These are phyloP conservation scores for Sigmodon hispidus DNA, from an alignment of 2,113 vertebrate species.

Conservation along the genomic window DNA sequence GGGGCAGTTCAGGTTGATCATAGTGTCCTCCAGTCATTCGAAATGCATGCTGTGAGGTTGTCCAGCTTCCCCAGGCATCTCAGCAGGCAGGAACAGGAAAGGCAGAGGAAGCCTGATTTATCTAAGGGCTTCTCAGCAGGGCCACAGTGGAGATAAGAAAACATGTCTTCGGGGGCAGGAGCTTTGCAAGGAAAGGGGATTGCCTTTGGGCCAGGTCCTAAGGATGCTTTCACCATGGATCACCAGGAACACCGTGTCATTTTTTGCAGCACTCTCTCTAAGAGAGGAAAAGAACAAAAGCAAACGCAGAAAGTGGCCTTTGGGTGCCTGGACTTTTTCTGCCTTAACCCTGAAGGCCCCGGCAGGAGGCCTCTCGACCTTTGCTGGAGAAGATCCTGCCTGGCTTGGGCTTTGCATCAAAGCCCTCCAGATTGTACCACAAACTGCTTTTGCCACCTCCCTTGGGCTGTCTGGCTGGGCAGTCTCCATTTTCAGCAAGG, in stretches of 20 bases:
- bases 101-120: background rate
- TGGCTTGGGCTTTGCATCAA: background rate
- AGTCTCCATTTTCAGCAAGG: constrained; percentile 25
- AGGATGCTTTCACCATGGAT: background rate
- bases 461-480: background rate
- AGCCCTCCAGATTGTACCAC: background rate
- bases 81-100: constrained; percentile 58
- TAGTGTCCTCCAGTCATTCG: constrained; percentile 25
- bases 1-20: background rate
- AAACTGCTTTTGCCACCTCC: background rate
- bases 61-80: constrained; percentile 12
- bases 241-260: background rate
- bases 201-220: constrained; percentile 32
- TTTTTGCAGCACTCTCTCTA: background rate
- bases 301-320: background rate
- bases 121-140: background rate
- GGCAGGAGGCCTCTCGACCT: background rate
- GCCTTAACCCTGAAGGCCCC: background rate
- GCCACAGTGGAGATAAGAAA: background rate
- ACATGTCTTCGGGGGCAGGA: background rate
- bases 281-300: background rate
- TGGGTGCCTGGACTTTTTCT: background rate
- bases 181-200: background rate
- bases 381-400: background rate
- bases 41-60: constrained; percentile 22